Base-by-base conservation (phyloP, 1,140 invertebrate genomes). In the Halyomorpha halys region DNA sequence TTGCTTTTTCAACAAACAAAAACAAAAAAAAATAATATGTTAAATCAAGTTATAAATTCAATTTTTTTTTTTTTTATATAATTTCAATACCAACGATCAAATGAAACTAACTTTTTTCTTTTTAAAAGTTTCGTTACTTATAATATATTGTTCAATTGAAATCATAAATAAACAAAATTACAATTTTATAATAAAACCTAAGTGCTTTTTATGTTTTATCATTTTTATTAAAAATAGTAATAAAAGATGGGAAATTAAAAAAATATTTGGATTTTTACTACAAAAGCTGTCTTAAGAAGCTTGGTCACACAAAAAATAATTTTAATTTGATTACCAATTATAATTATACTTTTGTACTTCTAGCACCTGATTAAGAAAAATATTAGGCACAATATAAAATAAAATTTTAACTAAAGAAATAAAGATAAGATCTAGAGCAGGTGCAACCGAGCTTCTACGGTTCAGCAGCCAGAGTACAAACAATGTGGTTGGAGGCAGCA, bases 401-500 rank as follows among this genome's bases (percentile, higher is more conserved):
- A 45, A 59, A 16, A 63, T 23, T 59, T 14, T 44, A 65, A 61
- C 30, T 39, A 64, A 66, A 59, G 34, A 62, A 54, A 27, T 25
- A 6, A 45, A 61, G 65, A 64, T 65, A 45, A 61, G 65, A 64
- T 63, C 63, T 39, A 67, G 67, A 23, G 27, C 39, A n/a, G 51
- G 49, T 63, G 47, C 19, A 63, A 53, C 47, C 62, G 44, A 63
- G 62, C 62, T 63, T 44, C 64, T 56, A 61, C 39, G 53, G 23
- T 56, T 56, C 47, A 19, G 56, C 30, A 68, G 68, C 68, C 64
- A 68, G 70, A 72, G 71, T 72, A 70, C 72, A 73, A 73, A 73
- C 72, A 73, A 73, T 73, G 72, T 73, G 72, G 66, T 71, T 70
- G 69, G 70, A 71, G 71, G 72, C 69, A 61, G 53, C 53, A 65